Evolutionary conservation across 2,888 invertebrate genomes (phyloP), one percentile per base, ranked within the genome.

Genomic region (Acrocera orbiculus): DNA sequence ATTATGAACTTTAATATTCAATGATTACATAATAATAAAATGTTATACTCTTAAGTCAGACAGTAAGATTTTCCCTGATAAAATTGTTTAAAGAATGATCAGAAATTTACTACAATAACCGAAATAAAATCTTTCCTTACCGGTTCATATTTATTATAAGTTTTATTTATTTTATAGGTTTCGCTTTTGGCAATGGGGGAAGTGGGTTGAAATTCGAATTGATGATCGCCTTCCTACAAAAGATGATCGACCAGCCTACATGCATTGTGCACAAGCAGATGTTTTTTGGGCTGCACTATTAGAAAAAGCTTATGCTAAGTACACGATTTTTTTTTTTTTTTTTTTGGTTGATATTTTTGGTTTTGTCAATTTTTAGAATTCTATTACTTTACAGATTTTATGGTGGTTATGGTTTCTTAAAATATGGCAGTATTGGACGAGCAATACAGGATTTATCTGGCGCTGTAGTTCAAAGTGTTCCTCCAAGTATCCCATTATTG

Each of bases 241-340:
- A 51, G 69, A 69, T 47, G 71, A 73, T 30, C 62, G 72, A 35
- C 64, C 75, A 16, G 63, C 76, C 32, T 70, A 67, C 47, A 63
- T 72, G 34, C 69, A 69, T 42, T 71, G 70, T 46, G 40, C 42
- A 9, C 46, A 46, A 27, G 37, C 42, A 10, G 46, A 46, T 10
- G 79, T 82, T 58, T 81, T 78, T 64, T 81, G 81, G 74, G 70
- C 76, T 26, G 73, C 80, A 15, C 63, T 82, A 30, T 58, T 82
- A 27, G 82, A 82, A 58, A 81, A 81, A 59, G 81, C 80, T 8
- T 81, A 80, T 56, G 80, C 80, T 42, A 81, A 81, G 78, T 78
- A 58, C 6, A 6, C 10, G 5, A 22, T 16, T 31, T 31, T 31
- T 4, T 22, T 23, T 30, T 14, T 26, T 19, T 27, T 33, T 24